These are phyloP conservation scores for Drosophila suboccidentalis DNA, from an alignment of 2,888 invertebrate species.

Conservation along the genomic window DNA sequence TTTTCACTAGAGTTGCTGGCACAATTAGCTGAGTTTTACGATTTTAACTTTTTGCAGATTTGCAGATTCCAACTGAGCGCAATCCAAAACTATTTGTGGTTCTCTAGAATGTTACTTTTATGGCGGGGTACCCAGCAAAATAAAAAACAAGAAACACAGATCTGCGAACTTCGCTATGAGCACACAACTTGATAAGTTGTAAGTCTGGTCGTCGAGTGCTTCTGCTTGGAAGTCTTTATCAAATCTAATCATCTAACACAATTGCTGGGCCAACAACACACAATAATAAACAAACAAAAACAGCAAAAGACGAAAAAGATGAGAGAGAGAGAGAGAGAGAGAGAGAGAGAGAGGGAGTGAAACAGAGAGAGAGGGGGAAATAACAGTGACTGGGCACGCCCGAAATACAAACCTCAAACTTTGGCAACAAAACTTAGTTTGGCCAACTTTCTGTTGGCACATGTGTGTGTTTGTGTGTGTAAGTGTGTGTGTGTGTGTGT, in stretches of 20 bases:
- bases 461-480: neutral
- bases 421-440: constrained; percentile 72
- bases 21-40: constrained; percentile 17
- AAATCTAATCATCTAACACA: constrained; percentile 66
- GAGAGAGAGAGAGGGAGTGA: neutral
- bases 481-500: constrained; percentile 10
- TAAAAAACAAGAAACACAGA: neutral
- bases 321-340: neutral
- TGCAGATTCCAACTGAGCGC: neutral
- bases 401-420: constrained; percentile 62
- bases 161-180: neutral
- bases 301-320: neutral
- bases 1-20: neutral
- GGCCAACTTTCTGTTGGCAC: constrained; percentile 57
- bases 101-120: constrained; percentile 15
- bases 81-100: constrained; percentile 40
- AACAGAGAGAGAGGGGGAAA: neutral
- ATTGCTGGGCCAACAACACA: constrained; percentile 32
- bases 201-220: constrained; percentile 2
- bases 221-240: constrained; percentile 48
- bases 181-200: constrained; percentile 9
- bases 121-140: constrained; percentile 9
- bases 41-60: neutral
- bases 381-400: constrained; percentile 19
- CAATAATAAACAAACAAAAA: constrained; percentile 11